Evolutionary conservation across 2,797 vertebrate genomes (phyloP).

Genomic region (Trachurus trachurus): DNA sequence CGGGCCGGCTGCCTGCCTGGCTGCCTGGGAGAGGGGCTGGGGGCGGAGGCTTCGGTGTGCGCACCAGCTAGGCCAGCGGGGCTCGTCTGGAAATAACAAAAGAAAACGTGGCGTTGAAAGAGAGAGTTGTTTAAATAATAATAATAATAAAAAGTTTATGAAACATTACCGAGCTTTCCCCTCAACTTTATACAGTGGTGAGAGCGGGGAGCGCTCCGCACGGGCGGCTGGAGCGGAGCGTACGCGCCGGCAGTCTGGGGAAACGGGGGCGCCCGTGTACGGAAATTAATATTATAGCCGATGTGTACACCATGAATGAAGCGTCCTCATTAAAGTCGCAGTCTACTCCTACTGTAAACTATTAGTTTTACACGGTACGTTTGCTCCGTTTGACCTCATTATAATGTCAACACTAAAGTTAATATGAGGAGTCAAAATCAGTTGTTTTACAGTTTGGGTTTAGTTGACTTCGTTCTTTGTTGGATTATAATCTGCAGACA

Average conservation of each 20-base stretch:
- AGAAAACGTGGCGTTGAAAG: constrained; percentile 25
- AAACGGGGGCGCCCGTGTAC: constrained; percentile 44
- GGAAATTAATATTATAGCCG: neutral
- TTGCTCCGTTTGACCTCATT: neutral
- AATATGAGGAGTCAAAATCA: neutral
- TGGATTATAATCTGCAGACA: neutral
- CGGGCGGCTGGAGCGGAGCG: neutral
- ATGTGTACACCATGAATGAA: constrained; percentile 11
- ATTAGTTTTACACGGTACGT: too few species aligned
- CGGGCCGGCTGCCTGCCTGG: constrained; percentile 19
- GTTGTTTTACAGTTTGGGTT: neutral
- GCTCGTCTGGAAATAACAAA: constrained; percentile 27
- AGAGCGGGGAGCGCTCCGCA: constrained; percentile 26
- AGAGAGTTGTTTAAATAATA: neutral
- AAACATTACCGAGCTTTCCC: constrained; percentile 22
- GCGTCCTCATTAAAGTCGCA: neutral
- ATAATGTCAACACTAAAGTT: neutral
- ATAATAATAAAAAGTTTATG: neutral
- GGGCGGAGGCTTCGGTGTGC: constrained; percentile 8
- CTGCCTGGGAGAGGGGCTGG: neutral
- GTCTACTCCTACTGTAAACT: neutral
- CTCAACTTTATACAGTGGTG: constrained; percentile 24
- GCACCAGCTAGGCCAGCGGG: constrained; percentile 24
- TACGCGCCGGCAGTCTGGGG: neutral
- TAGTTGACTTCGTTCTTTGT: constrained; percentile 2